Evolutionary conservation across 2,113 vertebrate genomes (phyloP), one percentile per base, ranked within the genome.

Genomic region (Caracal caracal): DNA sequence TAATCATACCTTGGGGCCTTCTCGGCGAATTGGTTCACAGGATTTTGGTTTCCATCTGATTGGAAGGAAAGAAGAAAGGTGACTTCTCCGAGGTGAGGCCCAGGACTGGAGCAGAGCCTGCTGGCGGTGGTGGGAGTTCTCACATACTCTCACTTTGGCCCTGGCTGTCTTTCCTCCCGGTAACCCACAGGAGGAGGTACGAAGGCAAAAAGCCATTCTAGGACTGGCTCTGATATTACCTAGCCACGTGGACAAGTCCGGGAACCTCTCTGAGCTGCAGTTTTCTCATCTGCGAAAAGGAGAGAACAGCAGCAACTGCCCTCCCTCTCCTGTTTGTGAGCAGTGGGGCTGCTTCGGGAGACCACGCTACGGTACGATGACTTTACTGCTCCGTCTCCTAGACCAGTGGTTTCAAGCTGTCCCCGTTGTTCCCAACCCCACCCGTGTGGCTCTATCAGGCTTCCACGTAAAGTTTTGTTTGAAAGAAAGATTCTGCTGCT

Each of bases 1-100:
- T 4, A 17, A 61, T 86, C 91, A 83, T 98, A 99, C 99, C 99
- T 99, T 99, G 30, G 99, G 99, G 79, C 99, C 99, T 95, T 99
- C 99, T 96, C 99, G 99, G 98, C 99, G 99, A 97, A 99, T 96
- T 0, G 99, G 98, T 56, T 99, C 99, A 51, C 98, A 98, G 82
- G 98, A 97, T 97, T 99, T 99, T 33, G 98, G 97, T 97, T 99
- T 99, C 98, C 99, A 98, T 96, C 99, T 99, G 97, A 17, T 63
- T 47, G 26, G 76, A 90, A 95, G 89, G 82, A 98, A 90, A 93
- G 0, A 95, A 90, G 10, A 33, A 24, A 63, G n/a, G 97, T 96
- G 0, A 10, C 76, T 66, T 79, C 17, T 61, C 56, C 33, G 22
- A 2, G 16, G 33, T 11, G 63, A 81, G 19, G 0, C 0, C 10